Evolutionary conservation across 2,797 vertebrate genomes (phyloP).

Genomic region (Esox lucius): DNA sequence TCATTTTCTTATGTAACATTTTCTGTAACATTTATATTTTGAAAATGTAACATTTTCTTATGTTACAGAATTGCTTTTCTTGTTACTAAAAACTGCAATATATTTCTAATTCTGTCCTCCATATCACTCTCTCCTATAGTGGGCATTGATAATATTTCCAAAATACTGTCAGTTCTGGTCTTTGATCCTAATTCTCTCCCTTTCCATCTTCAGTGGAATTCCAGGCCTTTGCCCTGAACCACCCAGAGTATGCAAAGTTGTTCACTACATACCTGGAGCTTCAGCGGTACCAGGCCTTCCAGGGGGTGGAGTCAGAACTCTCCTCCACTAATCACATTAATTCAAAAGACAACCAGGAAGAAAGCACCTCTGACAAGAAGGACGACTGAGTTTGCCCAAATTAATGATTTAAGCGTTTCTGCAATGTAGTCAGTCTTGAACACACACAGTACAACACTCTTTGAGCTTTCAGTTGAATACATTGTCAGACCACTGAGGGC

Average conservation of each 20-base stretch:
- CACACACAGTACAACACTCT: neutral
- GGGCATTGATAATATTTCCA: too few relatives aligned
- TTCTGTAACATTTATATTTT: too few relatives aligned
- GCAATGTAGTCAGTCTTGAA: neutral
- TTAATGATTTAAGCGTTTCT: neutral
- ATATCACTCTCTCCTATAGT: neutral
- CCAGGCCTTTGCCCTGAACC: slow-evolving; percentile 82
- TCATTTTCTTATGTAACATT: too few relatives aligned
- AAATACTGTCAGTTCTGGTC: neutral
- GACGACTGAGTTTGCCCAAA: slow-evolving; percentile 78
- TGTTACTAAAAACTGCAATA: neutral
- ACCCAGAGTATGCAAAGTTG: slow-evolving; percentile 93
- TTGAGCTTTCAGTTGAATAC: neutral
- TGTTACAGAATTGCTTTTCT: neutral
- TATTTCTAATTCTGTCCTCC: neutral
- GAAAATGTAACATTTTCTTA: neutral
- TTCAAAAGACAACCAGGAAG: slow-evolving; percentile 66
- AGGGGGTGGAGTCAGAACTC: slow-evolving; percentile 60
- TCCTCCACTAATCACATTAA: slow-evolving; percentile 53
- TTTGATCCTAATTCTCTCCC: slow-evolving; percentile 7
- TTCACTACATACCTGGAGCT: slow-evolving; percentile 96
- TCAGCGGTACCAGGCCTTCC: slow-evolving; percentile 84
- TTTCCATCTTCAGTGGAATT: slow-evolving; percentile 81
- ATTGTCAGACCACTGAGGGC: slow-evolving; percentile 18
- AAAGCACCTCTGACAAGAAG: slow-evolving; percentile 88